Percentiles rank a stretch among this genome's conserved stretches.
Conservation (phyloP, 2,888 invertebrate genomes). For the Caenorhabditis doughertyi region DNA sequence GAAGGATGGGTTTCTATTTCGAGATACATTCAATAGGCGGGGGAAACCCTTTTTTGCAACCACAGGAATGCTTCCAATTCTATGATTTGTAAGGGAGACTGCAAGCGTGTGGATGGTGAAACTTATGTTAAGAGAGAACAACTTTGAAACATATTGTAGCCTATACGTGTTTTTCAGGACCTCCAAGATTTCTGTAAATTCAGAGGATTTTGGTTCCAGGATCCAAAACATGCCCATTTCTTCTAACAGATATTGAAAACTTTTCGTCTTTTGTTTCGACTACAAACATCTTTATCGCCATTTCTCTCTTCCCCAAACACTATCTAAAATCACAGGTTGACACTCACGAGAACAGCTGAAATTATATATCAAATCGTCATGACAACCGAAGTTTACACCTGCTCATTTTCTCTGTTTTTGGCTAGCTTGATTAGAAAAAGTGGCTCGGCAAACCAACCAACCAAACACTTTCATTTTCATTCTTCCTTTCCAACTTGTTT, state of each 20-base stretch:
- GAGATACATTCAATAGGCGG: constrained; percentile 15
- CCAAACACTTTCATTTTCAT: constrained; percentile 14
- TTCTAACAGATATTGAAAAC: no score
- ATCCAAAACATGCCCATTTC: no score
- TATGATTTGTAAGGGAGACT: not conserved
- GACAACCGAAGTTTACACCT: constrained; percentile 31
- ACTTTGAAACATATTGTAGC: constrained; percentile 14
- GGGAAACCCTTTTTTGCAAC: constrained; percentile 11
- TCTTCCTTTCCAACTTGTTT: not conserved
- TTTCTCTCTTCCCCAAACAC: not conserved
- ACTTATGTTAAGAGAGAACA: not conserved
- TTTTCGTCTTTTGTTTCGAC: constrained; percentile 1
- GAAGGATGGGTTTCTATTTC: constrained; percentile 27
- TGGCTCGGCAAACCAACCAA: not conserved
- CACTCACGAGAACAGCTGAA: constrained; percentile 26
- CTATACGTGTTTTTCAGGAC: no score
- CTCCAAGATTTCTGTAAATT: no score
- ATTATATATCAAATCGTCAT: constrained; percentile 4
- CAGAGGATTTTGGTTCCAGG: not conserved
- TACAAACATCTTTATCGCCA: constrained; percentile 24
- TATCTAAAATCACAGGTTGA: constrained; percentile 7
- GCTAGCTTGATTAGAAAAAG: not conserved
- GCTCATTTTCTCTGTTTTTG: constrained; percentile 20
- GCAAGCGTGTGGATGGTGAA: not conserved
- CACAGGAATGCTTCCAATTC: constrained; percentile 1